Evolutionary conservation across 2,888 invertebrate genomes (phyloP), one percentile per base, ranked within the genome.

Genomic region (Atherix ibis): DNA sequence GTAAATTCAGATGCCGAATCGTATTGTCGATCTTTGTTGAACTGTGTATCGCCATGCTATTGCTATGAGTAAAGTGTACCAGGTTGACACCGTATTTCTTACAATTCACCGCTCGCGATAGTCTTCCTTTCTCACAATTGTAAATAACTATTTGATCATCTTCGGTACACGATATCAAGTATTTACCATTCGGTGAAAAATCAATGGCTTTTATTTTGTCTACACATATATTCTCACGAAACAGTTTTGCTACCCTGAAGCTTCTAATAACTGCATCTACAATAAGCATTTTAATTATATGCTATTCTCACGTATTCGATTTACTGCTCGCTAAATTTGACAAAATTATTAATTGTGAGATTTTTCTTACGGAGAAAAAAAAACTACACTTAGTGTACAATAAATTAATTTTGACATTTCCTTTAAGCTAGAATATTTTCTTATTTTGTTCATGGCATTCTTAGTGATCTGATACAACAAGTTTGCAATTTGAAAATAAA

Each of bases 21-120:
- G 95, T 95, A 62, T 98, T 95, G 63, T 99, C 98, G 39, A 98
- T 78, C 73, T 99, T 99, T 2, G 98, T 98, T n/a, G 97, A 97
- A 64, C 94, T 91, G 63, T 99, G 98, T 47, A 99, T 87, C 14
- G 95, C 98, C 38, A 95, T 59, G 57, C 95, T 94, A 57, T 88
- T 88, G 2, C 94, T 92, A 64, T 98, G 98, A 33, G 98, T 97
- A 54, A 97, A 99, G 56, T 94, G 89, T 52, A 99, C 95, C 44
- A 98, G 65, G 66, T 97, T 97, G 15, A 98, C 98, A 35, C 98
- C 99, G 67, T 99, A 99, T 62, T 99, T 99, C 64, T 99, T 99
- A 49, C 95, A 97, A 65, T 98, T 98, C 2, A 99, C 82, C 34
- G 95, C 91, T 40, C 91, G 75, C 53, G 91, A 85, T 56, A 92